phyloP scores from a whole-genome alignment of 2,888 invertebrate species.

The Trachelus troglodyta region DNA sequence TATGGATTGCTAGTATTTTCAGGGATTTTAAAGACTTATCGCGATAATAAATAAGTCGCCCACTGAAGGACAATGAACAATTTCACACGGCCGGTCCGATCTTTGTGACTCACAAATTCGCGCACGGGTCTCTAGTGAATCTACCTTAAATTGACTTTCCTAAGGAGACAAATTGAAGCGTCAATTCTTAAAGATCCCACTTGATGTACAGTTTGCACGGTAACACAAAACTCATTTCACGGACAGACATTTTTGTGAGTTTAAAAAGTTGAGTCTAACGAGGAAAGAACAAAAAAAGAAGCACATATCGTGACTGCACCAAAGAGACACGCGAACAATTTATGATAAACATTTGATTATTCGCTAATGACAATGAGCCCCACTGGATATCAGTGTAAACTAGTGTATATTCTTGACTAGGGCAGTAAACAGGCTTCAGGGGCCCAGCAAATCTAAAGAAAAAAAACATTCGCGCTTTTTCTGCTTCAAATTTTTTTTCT shows the following conservation, averaged over 20 bases:
- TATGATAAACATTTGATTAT: background rate
- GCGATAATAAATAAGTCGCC: background rate
- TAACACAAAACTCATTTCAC: background rate
- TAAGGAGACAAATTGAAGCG: background rate
- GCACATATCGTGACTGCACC: slow-evolving; percentile 8
- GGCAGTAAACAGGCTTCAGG: background rate
- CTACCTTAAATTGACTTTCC: background rate
- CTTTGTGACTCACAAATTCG: background rate
- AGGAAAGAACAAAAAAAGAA: background rate
- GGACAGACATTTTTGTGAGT: background rate
- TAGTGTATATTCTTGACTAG: background rate
- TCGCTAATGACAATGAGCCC: background rate
- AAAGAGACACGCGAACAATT: slow-evolving; percentile 2
- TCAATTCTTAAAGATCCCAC: background rate
- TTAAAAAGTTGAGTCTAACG: background rate
- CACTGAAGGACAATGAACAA: background rate
- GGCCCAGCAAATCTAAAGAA: background rate
- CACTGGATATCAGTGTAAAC: background rate
- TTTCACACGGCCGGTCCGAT: background rate
- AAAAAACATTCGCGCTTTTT: background rate
- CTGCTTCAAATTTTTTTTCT: background rate
- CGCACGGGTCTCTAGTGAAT: background rate
- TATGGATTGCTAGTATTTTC: background rate
- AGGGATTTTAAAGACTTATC: background rate
- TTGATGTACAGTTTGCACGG: background rate